These are phyloP conservation scores for Otocyon megalotis DNA, from an alignment of 2,113 vertebrate species.

Conservation along the genomic window DNA sequence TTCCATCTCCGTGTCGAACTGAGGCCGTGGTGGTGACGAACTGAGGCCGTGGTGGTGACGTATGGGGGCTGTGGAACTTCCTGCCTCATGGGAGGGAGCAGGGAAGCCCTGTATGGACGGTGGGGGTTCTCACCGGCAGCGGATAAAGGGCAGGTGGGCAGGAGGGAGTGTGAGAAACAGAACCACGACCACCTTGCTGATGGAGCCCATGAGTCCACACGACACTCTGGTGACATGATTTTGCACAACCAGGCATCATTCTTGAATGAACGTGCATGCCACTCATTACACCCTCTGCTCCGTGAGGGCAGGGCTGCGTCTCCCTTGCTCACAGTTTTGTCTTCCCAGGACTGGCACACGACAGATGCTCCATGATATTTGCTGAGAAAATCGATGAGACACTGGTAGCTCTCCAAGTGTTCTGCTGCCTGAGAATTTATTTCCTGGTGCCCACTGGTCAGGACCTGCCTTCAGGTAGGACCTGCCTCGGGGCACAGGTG, in stretches of 20 bases:
- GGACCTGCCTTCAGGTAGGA: background rate
- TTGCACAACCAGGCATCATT: rapidly evolving
- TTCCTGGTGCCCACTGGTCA: background rate
- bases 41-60: background rate
- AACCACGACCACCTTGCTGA: background rate
- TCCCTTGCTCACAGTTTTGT: rapidly evolving
- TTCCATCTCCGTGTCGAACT: background rate
- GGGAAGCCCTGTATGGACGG: background rate
- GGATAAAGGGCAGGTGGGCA: background rate
- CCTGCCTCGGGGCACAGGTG: background rate
- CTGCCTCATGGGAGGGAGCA: background rate
- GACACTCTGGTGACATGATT: background rate
- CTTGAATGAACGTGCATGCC: background rate
- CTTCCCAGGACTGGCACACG: background rate
- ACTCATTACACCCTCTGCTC: background rate
- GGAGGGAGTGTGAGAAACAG: background rate
- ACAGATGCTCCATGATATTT: rapidly evolving
- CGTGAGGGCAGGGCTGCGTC: background rate
- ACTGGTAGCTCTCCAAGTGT: background rate
- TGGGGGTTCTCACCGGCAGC: rapidly evolving
- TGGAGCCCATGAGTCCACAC: background rate
- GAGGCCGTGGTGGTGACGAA: background rate
- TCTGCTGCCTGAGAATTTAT: background rate
- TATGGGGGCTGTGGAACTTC: background rate
- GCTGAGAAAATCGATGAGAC: background rate